Evolutionary conservation across 2,113 vertebrate genomes (phyloP), one percentile per base, ranked within the genome.

Genomic region (Heterochromis multidens): DNA sequence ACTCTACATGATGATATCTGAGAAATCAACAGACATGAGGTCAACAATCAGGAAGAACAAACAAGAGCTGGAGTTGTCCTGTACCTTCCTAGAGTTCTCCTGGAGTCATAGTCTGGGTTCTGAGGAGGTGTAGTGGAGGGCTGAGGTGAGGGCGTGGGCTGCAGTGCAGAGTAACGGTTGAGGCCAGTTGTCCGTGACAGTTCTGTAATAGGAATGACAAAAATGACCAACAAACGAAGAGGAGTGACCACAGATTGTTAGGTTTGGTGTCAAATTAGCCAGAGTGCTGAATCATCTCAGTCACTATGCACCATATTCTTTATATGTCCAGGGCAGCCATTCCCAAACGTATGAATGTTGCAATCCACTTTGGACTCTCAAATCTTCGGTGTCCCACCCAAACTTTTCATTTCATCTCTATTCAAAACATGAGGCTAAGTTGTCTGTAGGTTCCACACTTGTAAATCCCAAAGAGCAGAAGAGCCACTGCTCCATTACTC

Each of bases 141-240:
- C n/a, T 97, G 95, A 80, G 96, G 95, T n/a, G 92, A 67, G 37
- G 88, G 91, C 4, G 95, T 90, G 0, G 94, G 83, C 95, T 99
- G 98, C 89, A 99, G 97, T 1, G 97, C 97, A 67, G 98, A 99
- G 94, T 97, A 99, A 70, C 98, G 97, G 95, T 99, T 99, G 93
- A 99, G 95, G 92, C 96, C 97, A 2, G 92, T 96, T 96, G 96
- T 96, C 89, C 97, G 95, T 81, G 98, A 96, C 59, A 96, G 95
- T 90, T 99, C 99, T 99, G 95, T 78, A 74, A 65, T 7, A 11
- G 14, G 61, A 5, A 52, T 67, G 10, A 60, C 19, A 27, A 63
- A 60, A 84, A 23, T 0, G 4, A 40, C 3, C 9, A 83, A 12
- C 3, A 40, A 40, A 43, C 29, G 2, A 70, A 67, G 2, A 13